Conservation (phyloP, 2,888 invertebrate genomes). For the Tricholauxania praeusta region DNA sequence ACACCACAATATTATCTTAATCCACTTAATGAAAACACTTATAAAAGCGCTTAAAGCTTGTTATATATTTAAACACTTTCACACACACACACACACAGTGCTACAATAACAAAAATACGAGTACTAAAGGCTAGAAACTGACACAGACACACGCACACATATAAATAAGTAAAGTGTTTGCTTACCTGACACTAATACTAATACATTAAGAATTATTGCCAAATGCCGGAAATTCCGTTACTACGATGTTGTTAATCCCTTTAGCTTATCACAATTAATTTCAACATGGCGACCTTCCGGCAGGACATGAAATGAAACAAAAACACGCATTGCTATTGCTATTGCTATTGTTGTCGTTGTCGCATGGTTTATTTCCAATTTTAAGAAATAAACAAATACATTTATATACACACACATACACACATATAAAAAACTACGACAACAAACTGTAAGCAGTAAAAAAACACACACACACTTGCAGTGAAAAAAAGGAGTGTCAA, state of each 20-base stretch:
- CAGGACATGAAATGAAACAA: slow-evolving; percentile 11
- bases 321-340: slow-evolving; percentile 21
- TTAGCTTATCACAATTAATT: slow-evolving; percentile 64
- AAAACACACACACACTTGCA: slow-evolving; percentile 13
- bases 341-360: slow-evolving; percentile 6
- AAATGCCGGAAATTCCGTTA: slow-evolving; percentile 61
- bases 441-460: not conserved
- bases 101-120: not conserved
- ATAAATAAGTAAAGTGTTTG: not conserved
- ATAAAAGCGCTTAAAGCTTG: too few relatives aligned
- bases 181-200: not conserved
- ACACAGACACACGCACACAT: too few relatives aligned
- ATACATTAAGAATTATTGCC: slow-evolving; percentile 53
- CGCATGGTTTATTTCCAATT: slow-evolving; percentile 2
- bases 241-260: slow-evolving; percentile 58
- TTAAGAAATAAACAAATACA: slow-evolving; percentile 33
- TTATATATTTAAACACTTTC: too few relatives aligned
- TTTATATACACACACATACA: not conserved
- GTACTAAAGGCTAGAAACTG: too few relatives aligned
- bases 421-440: not conserved
- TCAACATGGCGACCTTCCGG: slow-evolving; percentile 52
- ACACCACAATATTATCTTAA: slow-evolving; percentile 17
- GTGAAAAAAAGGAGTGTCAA: slow-evolving; percentile 24
- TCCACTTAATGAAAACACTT: slow-evolving; percentile 16
- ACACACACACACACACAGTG: too few relatives aligned